phyloP scores from a whole-genome alignment of 2,888 invertebrate species.

The Crepidodera aurea region DNA sequence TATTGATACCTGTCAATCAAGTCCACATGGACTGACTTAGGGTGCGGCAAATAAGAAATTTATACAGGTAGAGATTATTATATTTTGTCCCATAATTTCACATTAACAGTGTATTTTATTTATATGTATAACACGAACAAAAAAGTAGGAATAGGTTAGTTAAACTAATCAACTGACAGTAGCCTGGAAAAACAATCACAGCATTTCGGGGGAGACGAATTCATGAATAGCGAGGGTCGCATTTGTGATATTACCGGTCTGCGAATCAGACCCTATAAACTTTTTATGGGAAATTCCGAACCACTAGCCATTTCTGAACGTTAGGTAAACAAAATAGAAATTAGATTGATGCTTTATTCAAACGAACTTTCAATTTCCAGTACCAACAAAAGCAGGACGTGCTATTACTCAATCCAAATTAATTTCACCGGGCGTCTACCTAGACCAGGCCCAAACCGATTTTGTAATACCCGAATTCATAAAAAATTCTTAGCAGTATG shows the following conservation, averaged over 20 bases:
- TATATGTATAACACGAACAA: too few relatives aligned
- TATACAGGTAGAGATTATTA: too few relatives aligned
- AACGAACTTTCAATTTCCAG: not conserved
- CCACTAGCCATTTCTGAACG: not conserved
- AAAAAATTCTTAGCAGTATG: too few relatives aligned
- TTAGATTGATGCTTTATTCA: not conserved
- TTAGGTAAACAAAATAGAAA: constrained; percentile 6
- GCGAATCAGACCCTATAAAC: not conserved
- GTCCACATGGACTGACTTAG: too few relatives aligned
- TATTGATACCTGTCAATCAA: too few relatives aligned
- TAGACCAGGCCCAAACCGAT: too few relatives aligned
- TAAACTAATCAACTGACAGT: too few relatives aligned
- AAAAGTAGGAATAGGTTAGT: too few relatives aligned
- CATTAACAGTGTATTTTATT: too few relatives aligned
- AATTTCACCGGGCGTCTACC: not conserved
- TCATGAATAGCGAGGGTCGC: not conserved
- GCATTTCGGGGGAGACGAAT: not conserved
- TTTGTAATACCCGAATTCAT: too few relatives aligned
- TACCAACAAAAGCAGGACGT: not conserved
- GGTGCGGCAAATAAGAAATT: too few relatives aligned
- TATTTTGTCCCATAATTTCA: too few relatives aligned
- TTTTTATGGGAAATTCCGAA: not conserved
- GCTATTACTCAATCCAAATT: not conserved
- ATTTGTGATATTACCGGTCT: constrained; percentile 1
- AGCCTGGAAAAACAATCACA: not conserved